Conservation (phyloP, 2,888 invertebrate species). For the Cerceris rybyensis region DNA sequence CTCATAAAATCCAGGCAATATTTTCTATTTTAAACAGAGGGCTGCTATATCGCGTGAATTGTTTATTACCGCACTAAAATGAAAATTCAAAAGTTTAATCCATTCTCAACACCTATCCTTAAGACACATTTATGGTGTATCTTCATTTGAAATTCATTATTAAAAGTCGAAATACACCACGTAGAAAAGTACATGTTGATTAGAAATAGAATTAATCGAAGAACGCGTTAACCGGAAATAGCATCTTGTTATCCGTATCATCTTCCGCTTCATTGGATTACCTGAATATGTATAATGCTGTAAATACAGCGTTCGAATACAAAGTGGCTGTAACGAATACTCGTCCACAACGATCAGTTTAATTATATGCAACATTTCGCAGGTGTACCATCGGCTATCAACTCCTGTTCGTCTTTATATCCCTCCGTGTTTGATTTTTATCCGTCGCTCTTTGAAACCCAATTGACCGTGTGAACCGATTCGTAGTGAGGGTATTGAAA, state of each 20-base stretch:
- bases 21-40: too few relatives aligned
- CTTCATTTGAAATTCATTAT: too few relatives aligned
- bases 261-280: slow-evolving; percentile 65
- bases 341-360: slow-evolving; percentile 66
- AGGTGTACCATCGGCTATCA: slow-evolving; percentile 63
- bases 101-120: too few relatives aligned
- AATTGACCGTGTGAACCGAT: slow-evolving; percentile 71
- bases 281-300: slow-evolving; percentile 63
- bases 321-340: slow-evolving; percentile 57
- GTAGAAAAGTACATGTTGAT: background rate
- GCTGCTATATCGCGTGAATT: too few relatives aligned
- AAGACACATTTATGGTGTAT: too few relatives aligned
- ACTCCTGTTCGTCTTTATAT: slow-evolving; percentile 36
- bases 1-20: too few relatives aligned
- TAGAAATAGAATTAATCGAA: slow-evolving; percentile 4
- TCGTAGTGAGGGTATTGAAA: slow-evolving; percentile 10
- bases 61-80: too few relatives aligned
- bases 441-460: slow-evolving; percentile 36
- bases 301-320: slow-evolving; percentile 18
- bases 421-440: slow-evolving; percentile 34
- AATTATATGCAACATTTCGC: slow-evolving; percentile 70
- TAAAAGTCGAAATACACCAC: background rate
- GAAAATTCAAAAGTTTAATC: too few relatives aligned
- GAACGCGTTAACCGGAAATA: slow-evolving; percentile 60
- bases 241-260: slow-evolving; percentile 58